Base-by-base conservation (phyloP, 2,113 vertebrate species). In the Gallinago media region DNA sequence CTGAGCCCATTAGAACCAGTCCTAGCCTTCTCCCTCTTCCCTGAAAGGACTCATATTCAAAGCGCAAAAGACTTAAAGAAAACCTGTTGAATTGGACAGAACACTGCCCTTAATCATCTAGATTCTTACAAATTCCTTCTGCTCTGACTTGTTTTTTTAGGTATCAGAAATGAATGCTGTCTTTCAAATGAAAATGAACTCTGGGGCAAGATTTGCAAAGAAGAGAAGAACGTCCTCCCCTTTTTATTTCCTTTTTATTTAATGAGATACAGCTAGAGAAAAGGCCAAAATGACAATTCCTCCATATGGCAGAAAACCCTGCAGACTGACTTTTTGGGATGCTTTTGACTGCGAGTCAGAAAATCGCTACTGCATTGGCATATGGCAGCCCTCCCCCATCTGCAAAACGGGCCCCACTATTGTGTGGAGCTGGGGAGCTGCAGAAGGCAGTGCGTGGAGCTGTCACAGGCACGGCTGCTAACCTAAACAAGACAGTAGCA, bases 251-350 rank as follows among this genome's bases (percentile, higher is more conserved):
- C 29, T 63, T 91, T 95, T 78, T 87, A 46, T 49, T 74, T 79
- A 59, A 79, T 70, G 59, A 95, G 63, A 55, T 77, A 73, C 75
- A 72, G 63, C 88, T 95, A 59, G 62, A 82, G 82, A 95, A 81
- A 82, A 96, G 70, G 66, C 80, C 78, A 89, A 68, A 68, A 73
- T 78, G 62, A 49, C 54, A 42, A 40, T 77, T 47, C 34, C 66
- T 90, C 89, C 91, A 85, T 89, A 90, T 93, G 94, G 91, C 78
- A 77, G 52, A 67, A 80, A 94, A 93, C 47, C 73, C 74, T 85
- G 70, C n/a, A 31, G n/a, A 54, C 38, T 72, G 84, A 81, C 32
- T 88, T 79, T 70, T 90, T 71, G 3, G 46, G 76, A 67, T 80
- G 47, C 84, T 90, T 94, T 87, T 63, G 40, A 89, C 73, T 94